Evolutionary conservation across 2,888 invertebrate genomes (phyloP).

Genomic region (Agrotis segetum): DNA sequence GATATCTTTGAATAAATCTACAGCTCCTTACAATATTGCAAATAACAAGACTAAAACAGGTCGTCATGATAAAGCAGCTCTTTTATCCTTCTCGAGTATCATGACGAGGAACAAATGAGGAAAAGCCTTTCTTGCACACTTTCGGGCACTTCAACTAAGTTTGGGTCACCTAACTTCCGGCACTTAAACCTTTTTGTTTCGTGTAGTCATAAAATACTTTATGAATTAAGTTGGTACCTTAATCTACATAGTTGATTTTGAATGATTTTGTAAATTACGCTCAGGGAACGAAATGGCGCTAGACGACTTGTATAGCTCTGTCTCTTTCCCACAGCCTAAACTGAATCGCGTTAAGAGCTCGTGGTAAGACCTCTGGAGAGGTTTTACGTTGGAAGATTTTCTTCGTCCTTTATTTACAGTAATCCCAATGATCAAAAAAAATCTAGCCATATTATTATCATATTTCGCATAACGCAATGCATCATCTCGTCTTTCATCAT

Average conservation of each 20-base stretch:
- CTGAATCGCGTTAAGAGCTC: too few species aligned
- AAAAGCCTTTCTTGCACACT: conserved; percentile 32
- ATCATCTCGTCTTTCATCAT: too few species aligned
- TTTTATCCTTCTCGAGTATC: conserved; percentile 22
- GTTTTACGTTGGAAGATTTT: too few species aligned
- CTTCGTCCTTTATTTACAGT: too few species aligned
- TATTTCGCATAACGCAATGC: too few species aligned
- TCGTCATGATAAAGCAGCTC: conserved; percentile 10
- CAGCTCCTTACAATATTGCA: conserved; percentile 2
- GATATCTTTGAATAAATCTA: not conserved
- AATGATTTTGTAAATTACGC: not conserved
- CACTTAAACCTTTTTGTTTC: conserved; percentile 66
- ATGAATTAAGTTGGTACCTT: conserved; percentile 31
- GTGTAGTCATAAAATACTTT: conserved; percentile 42
- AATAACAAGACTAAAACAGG: not conserved
- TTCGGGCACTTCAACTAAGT: conserved; percentile 54
- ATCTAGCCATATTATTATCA: too few species aligned
- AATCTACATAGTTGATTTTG: not conserved
- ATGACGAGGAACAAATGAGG: conserved; percentile 49
- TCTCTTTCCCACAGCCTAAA: too few species aligned
- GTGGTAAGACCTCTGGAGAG: not conserved
- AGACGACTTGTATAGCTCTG: too few species aligned
- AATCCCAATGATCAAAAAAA: too few species aligned
- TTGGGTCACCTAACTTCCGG: conserved; percentile 65
- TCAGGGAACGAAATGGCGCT: too few species aligned